These are phyloP conservation scores for Plestiodon gilberti DNA, from an alignment of 2,113 vertebrate genomes.

Conservation along the genomic window DNA sequence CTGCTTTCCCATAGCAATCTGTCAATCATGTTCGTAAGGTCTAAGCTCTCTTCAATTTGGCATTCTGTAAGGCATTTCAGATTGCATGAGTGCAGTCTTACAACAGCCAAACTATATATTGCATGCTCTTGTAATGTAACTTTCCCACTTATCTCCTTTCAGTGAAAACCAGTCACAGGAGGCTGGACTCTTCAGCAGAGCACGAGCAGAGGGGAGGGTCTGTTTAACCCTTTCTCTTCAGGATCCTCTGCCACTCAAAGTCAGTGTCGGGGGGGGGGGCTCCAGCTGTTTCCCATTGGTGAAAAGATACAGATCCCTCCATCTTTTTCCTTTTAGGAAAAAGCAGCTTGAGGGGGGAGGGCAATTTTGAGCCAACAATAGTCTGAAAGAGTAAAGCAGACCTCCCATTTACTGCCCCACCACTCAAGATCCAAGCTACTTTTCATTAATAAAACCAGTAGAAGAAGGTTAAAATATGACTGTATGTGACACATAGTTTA, in stretches of 20 bases:
- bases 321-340: background rate
- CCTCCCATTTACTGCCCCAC: too few species aligned
- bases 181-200: background rate
- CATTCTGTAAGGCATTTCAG: background rate
- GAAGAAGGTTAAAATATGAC: background rate
- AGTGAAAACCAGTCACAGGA: background rate
- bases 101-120: background rate
- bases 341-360: background rate
- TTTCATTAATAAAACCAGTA: background rate
- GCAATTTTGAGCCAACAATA: background rate
- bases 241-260: background rate
- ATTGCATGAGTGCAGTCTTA: too few species aligned
- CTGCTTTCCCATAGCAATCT: background rate
- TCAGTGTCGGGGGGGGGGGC: too few species aligned
- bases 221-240: background rate
- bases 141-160: background rate
- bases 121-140: background rate
- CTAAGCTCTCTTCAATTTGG: constrained; percentile 43
- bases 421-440: background rate
- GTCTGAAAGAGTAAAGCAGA: background rate
- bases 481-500: background rate
- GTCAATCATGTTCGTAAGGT: background rate
- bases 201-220: background rate
- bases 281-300: background rate
- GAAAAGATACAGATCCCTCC: background rate